Base-by-base conservation (phyloP, 2,888 invertebrate species). In the Chymomyza fuscimana region DNA sequence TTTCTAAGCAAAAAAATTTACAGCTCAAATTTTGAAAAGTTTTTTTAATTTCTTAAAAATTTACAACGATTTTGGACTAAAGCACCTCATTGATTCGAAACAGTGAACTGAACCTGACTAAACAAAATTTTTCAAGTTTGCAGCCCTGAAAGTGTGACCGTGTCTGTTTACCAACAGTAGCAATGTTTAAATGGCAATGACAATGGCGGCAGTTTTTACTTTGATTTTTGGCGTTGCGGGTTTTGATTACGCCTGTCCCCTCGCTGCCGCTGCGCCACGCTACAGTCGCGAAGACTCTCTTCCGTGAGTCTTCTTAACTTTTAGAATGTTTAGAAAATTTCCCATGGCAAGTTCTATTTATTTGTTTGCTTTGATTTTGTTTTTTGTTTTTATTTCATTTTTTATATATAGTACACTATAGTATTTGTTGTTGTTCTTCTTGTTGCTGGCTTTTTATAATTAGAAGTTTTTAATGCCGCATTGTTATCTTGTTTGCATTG, bases 391-490 rank as follows among this genome's bases (percentile, higher is more conserved):
- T 50, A 72, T 59, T 65, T 62, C 25, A 58, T 65, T 54, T 51
- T 63, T 63, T 16, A 25, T 25, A 25, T 54, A n/a, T 19, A 9
- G 36, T 32, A 25, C 25, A 25, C 25, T 29, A 16, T 61, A 32
- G 9, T 5, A 61, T 56, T n/a, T 69, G 22, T 56, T 66, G 59
- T 50, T 60, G 58, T n/a, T n/a, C 5, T 60, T 61, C 40, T 36
- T 61, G n/a, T n/a, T 40, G 32, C 19, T 40, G 46, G 19, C 19
- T 50, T 19, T 63, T 72, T 77, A 72, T 86, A 79, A 82, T 83
- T 86, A 80, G 69, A 86, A 19, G 16, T 19, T 75, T 32, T 76
- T 72, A 74, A 73, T 83, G 68, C 80, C 82, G 82, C 82, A 83
- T 77, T 86, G 73, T 86, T 83, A 83, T 83, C 82, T 58, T 73